Evolutionary conservation across 2,888 invertebrate species (phyloP), one percentile per base, ranked within the genome.

Genomic region (Diaperis boleti): DNA sequence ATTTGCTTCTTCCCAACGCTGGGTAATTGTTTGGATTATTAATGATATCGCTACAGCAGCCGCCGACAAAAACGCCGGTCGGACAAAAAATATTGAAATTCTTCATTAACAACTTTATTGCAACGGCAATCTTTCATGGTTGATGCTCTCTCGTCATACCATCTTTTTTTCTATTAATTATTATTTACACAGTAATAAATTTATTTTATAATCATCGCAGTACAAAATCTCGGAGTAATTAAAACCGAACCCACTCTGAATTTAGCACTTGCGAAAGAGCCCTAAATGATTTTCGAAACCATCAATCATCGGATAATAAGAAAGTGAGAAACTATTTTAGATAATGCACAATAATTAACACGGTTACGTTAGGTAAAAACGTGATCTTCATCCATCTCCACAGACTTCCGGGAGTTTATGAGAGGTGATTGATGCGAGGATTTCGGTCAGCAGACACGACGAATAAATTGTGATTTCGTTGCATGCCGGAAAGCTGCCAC

Each of bases 311-410:
- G 33, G 52, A 52, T 60, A 60, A 60, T 60, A 35, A 45, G 60
- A 60, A 60, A 54, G 60, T 60, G 60, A 45, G 52, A 60, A 60
- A 60, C 54, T 60, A 44, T 54, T 44, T 54, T 54, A 60, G 52
- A 60, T 60, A 54, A 60, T 52, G 37, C 49, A 42, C 42, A 22
- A 39, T 59, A 59, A 59, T 59, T 59, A 59, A 59, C 41, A 26
- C 22, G 59, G 35, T 37, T 29, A 57, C 41, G 47, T 49, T 59
- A 49, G 20, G 31, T 29, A 31, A 49, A 49, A 54, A 45, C 29
- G 45, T 18, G 45, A 20, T 42, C 39, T 17, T 5, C 39, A 15
- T 39, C 15, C n/a, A 39, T 8, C 39, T 39, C 13, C 15, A 14
- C 8, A 26, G 26, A 26, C 26, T 33, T 33, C 33, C 33, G 33